phyloP scores from a whole-genome alignment of 2,797 vertebrate species.

The Clamator glandarius region DNA sequence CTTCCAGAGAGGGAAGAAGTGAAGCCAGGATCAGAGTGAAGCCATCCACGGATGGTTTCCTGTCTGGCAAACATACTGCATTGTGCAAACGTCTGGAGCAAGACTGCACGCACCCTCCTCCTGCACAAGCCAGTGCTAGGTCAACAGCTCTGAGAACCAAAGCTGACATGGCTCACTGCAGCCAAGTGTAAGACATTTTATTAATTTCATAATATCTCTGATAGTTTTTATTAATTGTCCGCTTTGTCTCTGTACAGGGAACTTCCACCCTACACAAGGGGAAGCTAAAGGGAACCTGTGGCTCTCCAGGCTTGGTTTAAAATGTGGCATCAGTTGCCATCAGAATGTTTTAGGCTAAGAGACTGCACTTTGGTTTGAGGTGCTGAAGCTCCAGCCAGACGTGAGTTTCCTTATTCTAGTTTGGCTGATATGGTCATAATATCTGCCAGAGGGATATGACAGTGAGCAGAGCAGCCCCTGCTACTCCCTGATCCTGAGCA shows the following conservation, averaged over 20 bases:
- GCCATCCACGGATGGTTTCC: background rate
- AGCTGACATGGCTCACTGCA: background rate
- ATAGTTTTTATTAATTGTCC: background rate
- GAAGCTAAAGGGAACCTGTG: background rate
- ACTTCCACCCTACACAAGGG: background rate
- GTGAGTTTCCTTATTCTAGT: background rate
- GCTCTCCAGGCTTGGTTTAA: background rate
- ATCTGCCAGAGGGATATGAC: background rate
- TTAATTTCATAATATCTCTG: background rate
- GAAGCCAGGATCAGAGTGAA: background rate
- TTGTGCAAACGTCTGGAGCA: background rate
- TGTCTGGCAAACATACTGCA: background rate
- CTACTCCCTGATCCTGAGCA: background rate
- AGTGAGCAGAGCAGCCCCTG: background rate
- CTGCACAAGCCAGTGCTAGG: background rate
- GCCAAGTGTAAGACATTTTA: background rate
- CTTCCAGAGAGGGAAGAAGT: background rate
- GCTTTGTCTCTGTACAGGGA: background rate
- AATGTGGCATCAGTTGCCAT: background rate
- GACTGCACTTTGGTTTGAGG: background rate
- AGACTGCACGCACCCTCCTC: background rate
- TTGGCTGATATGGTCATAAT: background rate
- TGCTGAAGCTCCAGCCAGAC: background rate
- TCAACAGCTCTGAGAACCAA: background rate
- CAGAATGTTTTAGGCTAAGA: background rate